These are phyloP conservation scores for Hipparchia sbordonii DNA, from an alignment of 2,888 invertebrate genomes.

Conservation along the genomic window DNA sequence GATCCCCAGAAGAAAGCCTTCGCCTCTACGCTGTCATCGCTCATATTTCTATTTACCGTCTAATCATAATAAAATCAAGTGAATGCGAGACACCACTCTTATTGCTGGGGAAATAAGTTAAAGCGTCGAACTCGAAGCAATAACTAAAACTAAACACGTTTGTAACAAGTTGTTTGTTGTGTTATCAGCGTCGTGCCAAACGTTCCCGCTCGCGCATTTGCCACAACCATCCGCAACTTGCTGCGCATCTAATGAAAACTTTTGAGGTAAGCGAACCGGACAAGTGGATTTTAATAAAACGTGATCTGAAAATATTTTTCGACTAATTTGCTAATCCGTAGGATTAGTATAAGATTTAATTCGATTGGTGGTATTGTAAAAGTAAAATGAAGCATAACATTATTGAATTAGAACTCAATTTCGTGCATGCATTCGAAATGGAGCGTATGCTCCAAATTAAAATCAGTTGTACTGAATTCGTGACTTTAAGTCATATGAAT, in stretches of 20 bases:
- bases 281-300: slow-evolving; percentile 42
- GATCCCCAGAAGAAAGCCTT: neutral
- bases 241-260: slow-evolving; percentile 73
- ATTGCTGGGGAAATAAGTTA: slow-evolving; percentile 64
- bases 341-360: too few species aligned
- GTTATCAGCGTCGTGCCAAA: slow-evolving; percentile 79
- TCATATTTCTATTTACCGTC: neutral
- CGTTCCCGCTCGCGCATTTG: slow-evolving; percentile 71
- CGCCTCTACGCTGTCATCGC: too few species aligned
- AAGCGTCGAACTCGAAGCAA: slow-evolving; percentile 78
- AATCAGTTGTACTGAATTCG: too few species aligned
- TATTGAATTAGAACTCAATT: too few species aligned
- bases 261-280: slow-evolving; percentile 58
- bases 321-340: too few species aligned
- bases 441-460: too few species aligned
- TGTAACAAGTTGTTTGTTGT: slow-evolving; percentile 82
- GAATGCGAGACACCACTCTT: neutral
- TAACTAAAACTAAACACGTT: slow-evolving; percentile 82
- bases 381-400: too few species aligned
- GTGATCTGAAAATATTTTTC: too few species aligned
- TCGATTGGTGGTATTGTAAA: too few species aligned
- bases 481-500: too few species aligned
- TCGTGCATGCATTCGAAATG: too few species aligned
- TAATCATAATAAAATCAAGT: neutral
- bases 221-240: slow-evolving; percentile 61